Conservation (phyloP, 1,140 invertebrate genomes). For the Meloidogyne floridensis region DNA sequence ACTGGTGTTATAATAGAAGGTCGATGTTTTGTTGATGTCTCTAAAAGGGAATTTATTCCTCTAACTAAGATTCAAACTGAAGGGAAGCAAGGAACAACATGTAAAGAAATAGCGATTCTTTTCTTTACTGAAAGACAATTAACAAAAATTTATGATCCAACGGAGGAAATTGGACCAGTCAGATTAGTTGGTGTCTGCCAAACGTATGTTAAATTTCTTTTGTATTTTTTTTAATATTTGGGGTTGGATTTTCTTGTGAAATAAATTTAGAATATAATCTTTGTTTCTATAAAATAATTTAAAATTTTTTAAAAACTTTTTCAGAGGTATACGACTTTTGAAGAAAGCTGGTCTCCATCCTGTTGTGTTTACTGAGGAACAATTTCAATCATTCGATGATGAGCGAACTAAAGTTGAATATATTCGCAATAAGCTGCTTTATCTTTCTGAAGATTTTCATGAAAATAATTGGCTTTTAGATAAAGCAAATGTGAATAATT, state of each 20-base stretch:
- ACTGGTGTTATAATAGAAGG: constrained; percentile 23
- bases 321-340: constrained; percentile 26
- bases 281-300: neutral
- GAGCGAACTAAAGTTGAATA: constrained; percentile 17
- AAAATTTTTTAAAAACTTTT: neutral
- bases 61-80: neutral
- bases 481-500: neutral
- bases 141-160: neutral
- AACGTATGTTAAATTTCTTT: neutral
- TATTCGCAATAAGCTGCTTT: constrained; percentile 17
- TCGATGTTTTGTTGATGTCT: constrained; percentile 27
- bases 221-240: neutral
- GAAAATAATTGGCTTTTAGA: constrained; percentile 22
- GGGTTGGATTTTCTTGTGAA: neutral
- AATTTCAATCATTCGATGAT: constrained; percentile 12
- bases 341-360: constrained; percentile 26
- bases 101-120: constrained; percentile 15
- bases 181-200: constrained; percentile 21
- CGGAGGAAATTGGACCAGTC: neutral
- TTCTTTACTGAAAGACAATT: constrained; percentile 26
- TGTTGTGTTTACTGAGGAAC: constrained; percentile 22
- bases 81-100: neutral
- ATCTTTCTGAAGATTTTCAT: constrained; percentile 21
- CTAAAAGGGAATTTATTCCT: constrained; percentile 1
- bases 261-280: neutral